Evolutionary conservation across 2,797 vertebrate genomes (phyloP).

Genomic region (Poliocrania exsul): DNA sequence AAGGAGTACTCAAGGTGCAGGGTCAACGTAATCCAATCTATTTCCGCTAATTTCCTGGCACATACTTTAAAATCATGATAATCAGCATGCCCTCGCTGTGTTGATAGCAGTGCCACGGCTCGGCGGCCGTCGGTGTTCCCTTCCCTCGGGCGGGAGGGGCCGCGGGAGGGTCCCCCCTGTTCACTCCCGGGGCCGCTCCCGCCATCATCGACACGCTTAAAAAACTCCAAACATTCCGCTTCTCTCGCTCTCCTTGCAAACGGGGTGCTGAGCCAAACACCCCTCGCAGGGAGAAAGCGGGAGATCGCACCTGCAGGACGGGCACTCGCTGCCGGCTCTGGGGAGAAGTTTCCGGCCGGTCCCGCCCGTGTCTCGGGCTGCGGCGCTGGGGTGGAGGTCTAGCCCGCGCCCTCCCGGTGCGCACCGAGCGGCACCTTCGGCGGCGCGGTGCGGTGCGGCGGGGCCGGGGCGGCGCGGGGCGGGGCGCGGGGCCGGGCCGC

Average conservation of each 20-base stretch:
- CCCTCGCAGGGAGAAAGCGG: no score
- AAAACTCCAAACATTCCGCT: no score
- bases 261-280: not conserved
- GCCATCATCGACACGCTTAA: not conserved
- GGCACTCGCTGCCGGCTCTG: not conserved
- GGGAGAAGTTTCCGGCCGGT: not conserved
- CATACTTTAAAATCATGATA: rapidly evolving
- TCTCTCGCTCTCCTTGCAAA: not conserved
- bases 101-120: rapidly evolving
- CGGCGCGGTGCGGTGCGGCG: not conserved
- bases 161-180: not conserved
- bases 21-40: not conserved
- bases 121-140: rapidly evolving
- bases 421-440: not conserved
- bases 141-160: no score
- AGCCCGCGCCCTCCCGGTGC: not conserved
- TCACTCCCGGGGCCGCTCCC: not conserved
- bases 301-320: not conserved
- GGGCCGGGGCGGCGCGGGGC: not conserved
- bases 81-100: not conserved
- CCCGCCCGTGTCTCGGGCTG: not conserved
- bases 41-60: not conserved
- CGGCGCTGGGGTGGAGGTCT: no score
- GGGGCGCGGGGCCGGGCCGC: not conserved
- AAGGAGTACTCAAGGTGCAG: not conserved